Evolutionary conservation across 2,113 vertebrate genomes (phyloP).

Genomic region (Aphyosemion australe): DNA sequence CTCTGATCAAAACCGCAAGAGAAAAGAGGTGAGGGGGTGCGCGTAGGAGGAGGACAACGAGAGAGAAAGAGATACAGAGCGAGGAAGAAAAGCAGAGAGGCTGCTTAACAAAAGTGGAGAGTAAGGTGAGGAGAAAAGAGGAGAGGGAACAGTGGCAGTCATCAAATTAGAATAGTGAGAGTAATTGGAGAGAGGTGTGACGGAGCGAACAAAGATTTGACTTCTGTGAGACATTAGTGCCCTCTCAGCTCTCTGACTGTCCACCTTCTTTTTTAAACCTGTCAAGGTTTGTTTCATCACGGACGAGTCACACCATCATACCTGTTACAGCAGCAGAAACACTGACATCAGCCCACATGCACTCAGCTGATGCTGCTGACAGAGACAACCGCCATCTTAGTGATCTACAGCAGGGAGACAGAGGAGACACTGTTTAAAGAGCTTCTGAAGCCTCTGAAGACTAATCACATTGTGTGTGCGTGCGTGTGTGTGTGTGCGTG

Average conservation of each 20-base stretch:
- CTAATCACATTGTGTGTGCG: constrained; percentile 16
- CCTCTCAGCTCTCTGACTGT: constrained; percentile 26
- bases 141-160: constrained; percentile 23
- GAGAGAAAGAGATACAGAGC: constrained; percentile 30
- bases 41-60: constrained; percentile 48
- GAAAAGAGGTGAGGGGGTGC: constrained; percentile 59
- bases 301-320: constrained; percentile 31
- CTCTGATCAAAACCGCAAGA: constrained; percentile 64
- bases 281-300: constrained; percentile 52
- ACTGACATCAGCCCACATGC: constrained; percentile 38
- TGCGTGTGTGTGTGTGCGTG: constrained; percentile 14
- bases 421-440: constrained; percentile 31
- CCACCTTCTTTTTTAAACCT: constrained; percentile 16
- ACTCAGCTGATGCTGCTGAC: constrained; percentile 43
- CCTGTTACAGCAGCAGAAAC: constrained; percentile 44
- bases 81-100: constrained; percentile 29
- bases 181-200: constrained; percentile 28
- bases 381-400: constrained; percentile 45
- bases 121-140: constrained; percentile 5
- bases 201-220: constrained; percentile 37
- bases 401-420: constrained; percentile 19
- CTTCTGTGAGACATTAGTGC: constrained; percentile 33
- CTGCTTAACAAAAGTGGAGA: constrained; percentile 23
- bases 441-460: constrained; percentile 20
- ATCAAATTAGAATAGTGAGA: constrained; percentile 32